A percentile compares a stretch with the other conserved stretches of the same genome.
Evolutionary conservation across 2,888 invertebrate species (phyloP).

Genomic region (Xestobium rufovillosum): DNA sequence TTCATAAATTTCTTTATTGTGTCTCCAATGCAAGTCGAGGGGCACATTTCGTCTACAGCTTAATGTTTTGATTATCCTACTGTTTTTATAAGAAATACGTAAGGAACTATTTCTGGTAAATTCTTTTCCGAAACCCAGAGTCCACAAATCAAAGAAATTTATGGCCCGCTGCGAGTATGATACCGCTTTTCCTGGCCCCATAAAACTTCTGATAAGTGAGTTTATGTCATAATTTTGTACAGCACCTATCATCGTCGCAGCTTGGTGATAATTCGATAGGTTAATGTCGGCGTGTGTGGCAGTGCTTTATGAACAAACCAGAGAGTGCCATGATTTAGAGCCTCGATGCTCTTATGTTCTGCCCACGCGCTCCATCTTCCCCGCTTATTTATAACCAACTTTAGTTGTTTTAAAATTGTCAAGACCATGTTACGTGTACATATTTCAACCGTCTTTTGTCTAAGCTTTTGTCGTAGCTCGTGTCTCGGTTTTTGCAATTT

Average conservation of each 20-base stretch:
- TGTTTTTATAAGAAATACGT: too few species aligned
- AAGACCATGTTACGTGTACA: slow-evolving; percentile 20
- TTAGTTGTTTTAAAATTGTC: slow-evolving; percentile 41
- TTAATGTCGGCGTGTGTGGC: slow-evolving; percentile 35
- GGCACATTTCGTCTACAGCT: too few species aligned
- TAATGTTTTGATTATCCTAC: too few species aligned
- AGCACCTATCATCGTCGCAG: slow-evolving; percentile 21
- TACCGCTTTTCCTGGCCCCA: slow-evolving; percentile 1
- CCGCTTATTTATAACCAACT: slow-evolving; percentile 40
- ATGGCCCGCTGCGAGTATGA: background rate
- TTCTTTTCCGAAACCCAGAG: too few species aligned
- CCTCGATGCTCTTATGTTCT: slow-evolving; percentile 42
- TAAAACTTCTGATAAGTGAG: slow-evolving; percentile 15
- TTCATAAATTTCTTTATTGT: too few species aligned
- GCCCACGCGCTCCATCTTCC: slow-evolving; percentile 43
- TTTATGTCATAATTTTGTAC: slow-evolving; percentile 23
- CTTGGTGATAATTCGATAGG: slow-evolving; percentile 3
- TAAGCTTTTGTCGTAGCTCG: too few species aligned
- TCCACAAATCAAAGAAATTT: too few species aligned
- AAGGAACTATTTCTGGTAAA: too few species aligned
- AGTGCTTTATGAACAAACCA: slow-evolving; percentile 40
- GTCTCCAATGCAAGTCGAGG: too few species aligned
- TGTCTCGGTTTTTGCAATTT: too few species aligned
- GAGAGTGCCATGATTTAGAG: slow-evolving; percentile 41
- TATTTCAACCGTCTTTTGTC: background rate